phyloP scores from a whole-genome alignment of 2,888 invertebrate genomes.

The Tetramorium bicarinatum region DNA sequence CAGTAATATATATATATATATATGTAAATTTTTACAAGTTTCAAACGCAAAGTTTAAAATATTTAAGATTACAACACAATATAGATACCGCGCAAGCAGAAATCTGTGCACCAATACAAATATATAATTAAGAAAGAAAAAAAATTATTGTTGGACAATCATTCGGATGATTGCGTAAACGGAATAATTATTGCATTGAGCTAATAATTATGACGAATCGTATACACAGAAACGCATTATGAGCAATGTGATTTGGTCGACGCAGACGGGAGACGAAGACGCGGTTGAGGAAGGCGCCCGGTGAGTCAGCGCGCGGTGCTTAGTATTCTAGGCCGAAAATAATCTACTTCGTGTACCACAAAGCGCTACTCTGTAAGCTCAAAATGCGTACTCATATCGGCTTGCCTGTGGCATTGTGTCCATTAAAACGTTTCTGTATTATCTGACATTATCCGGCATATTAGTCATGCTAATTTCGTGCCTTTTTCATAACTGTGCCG shows the following conservation, averaged over 20 bases:
- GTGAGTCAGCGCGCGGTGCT: constrained; percentile 59
- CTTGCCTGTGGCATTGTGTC: constrained; percentile 27
- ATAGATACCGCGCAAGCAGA: not conserved
- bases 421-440: constrained; percentile 11
- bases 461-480: not conserved
- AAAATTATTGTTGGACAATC: not conserved
- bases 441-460: not conserved
- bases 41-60: not conserved
- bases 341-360: constrained; percentile 64
- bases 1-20: not conserved
- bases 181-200: not conserved
- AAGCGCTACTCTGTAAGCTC: constrained; percentile 64
- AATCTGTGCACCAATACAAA: not conserved
- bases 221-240: constrained; percentile 22
- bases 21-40: not conserved
- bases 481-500: not conserved
- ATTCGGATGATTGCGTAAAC: not conserved
- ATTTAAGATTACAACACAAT: not conserved
- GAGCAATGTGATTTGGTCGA: constrained; percentile 20
- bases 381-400: constrained; percentile 31
- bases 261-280: constrained; percentile 27
- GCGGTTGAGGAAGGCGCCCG: constrained; percentile 47
- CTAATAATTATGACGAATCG: constrained; percentile 16
- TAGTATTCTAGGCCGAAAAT: constrained; percentile 59
- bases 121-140: not conserved